Evolutionary conservation across 2,113 vertebrate species (phyloP), one percentile per base, ranked within the genome.

Genomic region (Lepidothrix coronata): DNA sequence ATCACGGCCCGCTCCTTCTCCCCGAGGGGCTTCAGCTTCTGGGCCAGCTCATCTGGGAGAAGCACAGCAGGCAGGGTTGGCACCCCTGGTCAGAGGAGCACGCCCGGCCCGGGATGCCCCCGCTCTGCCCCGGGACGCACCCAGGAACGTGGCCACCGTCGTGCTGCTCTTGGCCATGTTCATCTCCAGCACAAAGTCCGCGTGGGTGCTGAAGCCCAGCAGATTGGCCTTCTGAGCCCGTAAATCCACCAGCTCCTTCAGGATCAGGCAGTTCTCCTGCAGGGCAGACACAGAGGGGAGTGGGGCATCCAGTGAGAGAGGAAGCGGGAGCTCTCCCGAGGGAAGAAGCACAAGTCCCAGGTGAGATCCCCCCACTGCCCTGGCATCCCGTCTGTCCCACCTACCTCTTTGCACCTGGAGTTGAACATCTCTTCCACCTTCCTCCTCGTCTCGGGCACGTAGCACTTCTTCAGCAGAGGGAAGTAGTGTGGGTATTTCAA

Each of bases 401-500:
- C 63, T 72, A 99, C 99, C 99, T 99, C 98, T 91, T 99, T 98
- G 98, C 99, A 99, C 62, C 99, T 98, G 31, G 99, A 99, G 97
- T 99, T 99, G 97, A 99, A 99, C 90, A 99, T 98, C 48, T 98
- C 98, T 95, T 99, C 99, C 97, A 99, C 97, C 91, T 97, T 98
- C 92, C 96, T 97, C 59, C 99, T 97, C 0, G 99, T 99, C 91
- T 99, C 99, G 0, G 99, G 99, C 74, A 99, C 98, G 1, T 98
- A 98, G 94, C 99, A 99, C 55, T 99, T 99, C 98, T 99, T 99
- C 97, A 99, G 98, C 79, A 99, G 98, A 6, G 99, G 99, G 88
- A 99, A 99, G 90, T 99, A 99, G 88, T 99, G 99, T 0, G 99
- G 99, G 96, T 99, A 99, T 88, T 99, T 99, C 63, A 99, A 97